Evolutionary conservation across 64 coral and sea anemone species (phyloP), one percentile per base, ranked within the genome.

Genomic region (Stichodactyla mertensii): DNA sequence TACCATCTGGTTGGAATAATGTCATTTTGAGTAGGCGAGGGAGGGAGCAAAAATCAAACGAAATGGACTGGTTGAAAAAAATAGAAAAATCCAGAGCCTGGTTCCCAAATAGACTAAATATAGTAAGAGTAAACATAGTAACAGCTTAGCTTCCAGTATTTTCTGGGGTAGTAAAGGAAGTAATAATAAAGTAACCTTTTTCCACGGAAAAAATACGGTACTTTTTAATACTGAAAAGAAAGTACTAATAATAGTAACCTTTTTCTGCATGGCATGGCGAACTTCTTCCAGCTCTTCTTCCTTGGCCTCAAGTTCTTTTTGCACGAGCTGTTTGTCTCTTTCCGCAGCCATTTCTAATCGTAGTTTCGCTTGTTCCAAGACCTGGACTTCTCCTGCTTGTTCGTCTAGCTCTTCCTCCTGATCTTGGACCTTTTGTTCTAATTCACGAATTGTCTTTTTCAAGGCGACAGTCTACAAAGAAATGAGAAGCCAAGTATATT

Each of bases 371-470:
- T 98, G 96, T 82, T 98, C 93, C 64, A 98, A 74, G 64, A 95
- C 78, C 31, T 98, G 96, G 54, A 98, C 95, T 84, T 98, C 84
- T n/a, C 92, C 93, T 0, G 96, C 96, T 64, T 98, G 96, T 28
- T 98, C 96, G 36, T 98, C 96, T 51, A 98, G 27, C 86, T 98
- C 96, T 55, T 98, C 96, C 28, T 98, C 96, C 80, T 95, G 96
- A 20, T 98, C 96, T 78, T 95, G 87, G 8, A 91, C 56, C 83
- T 95, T 98, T 52, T 98, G 87, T 59, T 98, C 96, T 0, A 98
- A 77, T 79, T 98, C 89, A 62, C 96, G 88, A 52, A 92, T 92
- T 19, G 71, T 80, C 22, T 90, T 89, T 82, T 91, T 94, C 60
- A 98, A 87, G 16, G 85, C 90, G 7, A 94, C 78, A 79, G 64